phyloP scores from a whole-genome alignment of 2,797 vertebrate genomes.

The Trachurus trachurus region DNA sequence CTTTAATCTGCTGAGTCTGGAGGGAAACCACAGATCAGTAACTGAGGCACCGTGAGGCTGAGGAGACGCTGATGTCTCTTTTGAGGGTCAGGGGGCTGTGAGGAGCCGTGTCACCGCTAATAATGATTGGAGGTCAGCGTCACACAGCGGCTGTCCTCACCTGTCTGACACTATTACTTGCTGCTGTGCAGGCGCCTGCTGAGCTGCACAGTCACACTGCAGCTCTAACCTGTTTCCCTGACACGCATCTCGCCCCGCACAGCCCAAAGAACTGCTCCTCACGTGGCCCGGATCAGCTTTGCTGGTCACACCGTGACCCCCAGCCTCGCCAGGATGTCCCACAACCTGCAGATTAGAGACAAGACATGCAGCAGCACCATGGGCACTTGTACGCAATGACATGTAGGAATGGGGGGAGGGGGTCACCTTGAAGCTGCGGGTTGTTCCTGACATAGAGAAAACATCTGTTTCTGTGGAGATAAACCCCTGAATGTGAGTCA shows the following conservation, averaged over 20 bases:
- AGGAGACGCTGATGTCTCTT: no score
- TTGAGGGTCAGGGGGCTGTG: no score
- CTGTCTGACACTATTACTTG: slow-evolving; percentile 59
- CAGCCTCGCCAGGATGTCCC: slow-evolving; percentile 21
- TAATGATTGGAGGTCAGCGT: slow-evolving; percentile 6
- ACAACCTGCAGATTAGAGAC: slow-evolving; percentile 48
- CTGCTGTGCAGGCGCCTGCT: slow-evolving; percentile 15
- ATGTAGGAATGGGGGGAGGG: background rate
- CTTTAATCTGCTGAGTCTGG: no score
- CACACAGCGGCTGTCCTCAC: background rate
- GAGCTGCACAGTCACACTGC: slow-evolving; percentile 27
- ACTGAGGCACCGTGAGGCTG: no score
- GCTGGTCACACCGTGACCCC: slow-evolving; percentile 10
- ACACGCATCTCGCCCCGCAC: slow-evolving; percentile 20
- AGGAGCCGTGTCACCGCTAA: no score
- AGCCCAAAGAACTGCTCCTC: slow-evolving; percentile 11
- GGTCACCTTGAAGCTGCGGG: slow-evolving; percentile 7
- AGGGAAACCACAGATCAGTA: no score
- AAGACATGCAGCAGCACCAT: background rate
- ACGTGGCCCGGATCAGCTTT: slow-evolving; percentile 62
- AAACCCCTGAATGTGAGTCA: background rate
- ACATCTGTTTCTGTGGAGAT: background rate
- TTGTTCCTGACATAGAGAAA: no score
- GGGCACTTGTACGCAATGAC: background rate
- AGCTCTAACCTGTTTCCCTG: slow-evolving; percentile 54